Percentiles rank a stretch among this genome's conserved stretches.
These are phyloP conservation scores for Hipposideros armiger DNA, from an alignment of 2,113 vertebrate species.

Conservation along the genomic window DNA sequence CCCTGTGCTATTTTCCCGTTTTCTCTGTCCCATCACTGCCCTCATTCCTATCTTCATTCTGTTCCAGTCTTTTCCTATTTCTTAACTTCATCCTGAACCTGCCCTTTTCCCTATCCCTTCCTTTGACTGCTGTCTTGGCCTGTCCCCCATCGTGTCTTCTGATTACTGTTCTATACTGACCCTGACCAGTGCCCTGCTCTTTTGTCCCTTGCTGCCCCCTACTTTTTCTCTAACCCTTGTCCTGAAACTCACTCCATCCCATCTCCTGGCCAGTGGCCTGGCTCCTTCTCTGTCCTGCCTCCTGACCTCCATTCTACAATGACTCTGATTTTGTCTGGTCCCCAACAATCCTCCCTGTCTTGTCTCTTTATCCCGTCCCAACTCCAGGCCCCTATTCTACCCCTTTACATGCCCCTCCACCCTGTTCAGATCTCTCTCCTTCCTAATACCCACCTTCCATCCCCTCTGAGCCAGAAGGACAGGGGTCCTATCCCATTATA, in stretches of 20 bases:
- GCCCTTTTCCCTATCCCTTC: conserved; percentile 53
- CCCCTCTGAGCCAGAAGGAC: not conserved
- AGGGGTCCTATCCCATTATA: conserved; percentile 1
- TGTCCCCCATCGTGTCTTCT: conserved; percentile 28
- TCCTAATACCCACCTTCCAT: conserved; percentile 17
- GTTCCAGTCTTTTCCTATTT: conserved; percentile 50
- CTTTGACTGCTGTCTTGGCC: conserved; percentile 1
- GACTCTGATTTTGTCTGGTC: conserved; percentile 41
- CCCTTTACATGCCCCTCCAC: not conserved
- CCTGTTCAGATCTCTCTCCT: conserved; percentile 20
- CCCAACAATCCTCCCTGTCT: not conserved
- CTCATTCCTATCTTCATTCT: not conserved
- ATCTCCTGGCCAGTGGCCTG: not conserved
- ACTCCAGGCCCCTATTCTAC: not conserved
- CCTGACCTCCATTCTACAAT: not conserved
- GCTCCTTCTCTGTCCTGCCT: conserved; percentile 3
- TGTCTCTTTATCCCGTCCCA: not conserved
- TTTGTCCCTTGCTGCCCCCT: conserved; percentile 3
- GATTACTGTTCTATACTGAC: not conserved
- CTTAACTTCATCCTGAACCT: conserved; percentile 57
- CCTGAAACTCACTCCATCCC: not conserved
- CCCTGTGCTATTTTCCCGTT: not conserved
- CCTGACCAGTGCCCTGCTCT: not conserved
- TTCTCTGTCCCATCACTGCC: conserved; percentile 25
- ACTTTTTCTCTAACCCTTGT: conserved; percentile 40